These are phyloP conservation scores for Laothoe populi DNA, from an alignment of 2,888 invertebrate species.

Conservation along the genomic window DNA sequence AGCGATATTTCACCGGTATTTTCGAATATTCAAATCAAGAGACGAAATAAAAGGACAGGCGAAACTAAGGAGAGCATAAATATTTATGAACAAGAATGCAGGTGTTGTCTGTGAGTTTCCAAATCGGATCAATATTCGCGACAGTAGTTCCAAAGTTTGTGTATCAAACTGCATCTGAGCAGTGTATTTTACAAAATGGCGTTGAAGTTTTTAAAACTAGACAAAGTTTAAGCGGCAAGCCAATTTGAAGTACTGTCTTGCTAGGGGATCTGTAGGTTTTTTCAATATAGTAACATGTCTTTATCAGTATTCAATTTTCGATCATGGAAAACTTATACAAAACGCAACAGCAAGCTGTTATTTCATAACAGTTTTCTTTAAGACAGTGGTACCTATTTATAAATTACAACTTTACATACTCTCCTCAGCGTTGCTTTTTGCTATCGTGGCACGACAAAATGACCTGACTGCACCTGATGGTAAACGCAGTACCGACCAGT, in stretches of 20 bases:
- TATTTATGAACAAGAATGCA: conserved; percentile 31
- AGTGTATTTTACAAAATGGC: background rate
- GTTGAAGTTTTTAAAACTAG: conserved; percentile 4
- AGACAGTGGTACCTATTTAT: too few species aligned
- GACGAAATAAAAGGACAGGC: conserved; percentile 25
- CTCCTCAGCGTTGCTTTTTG: too few species aligned
- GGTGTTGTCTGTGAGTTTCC: conserved; percentile 24
- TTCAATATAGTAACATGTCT: background rate
- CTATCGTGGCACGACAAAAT: too few species aligned
- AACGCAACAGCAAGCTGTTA: too few species aligned
- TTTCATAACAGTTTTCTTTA: too few species aligned
- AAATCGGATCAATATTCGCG: conserved; percentile 26
- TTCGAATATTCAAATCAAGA: conserved; percentile 29
- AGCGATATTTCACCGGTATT: conserved; percentile 12
- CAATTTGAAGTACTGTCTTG: background rate
- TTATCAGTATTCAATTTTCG: too few species aligned
- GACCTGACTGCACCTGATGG: too few species aligned
- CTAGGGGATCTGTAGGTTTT: background rate
- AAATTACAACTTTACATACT: too few species aligned
- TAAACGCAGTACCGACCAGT: too few species aligned
- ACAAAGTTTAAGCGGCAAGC: background rate
- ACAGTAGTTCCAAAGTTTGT: conserved; percentile 11
- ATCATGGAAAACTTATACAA: too few species aligned
- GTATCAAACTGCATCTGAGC: conserved; percentile 16
- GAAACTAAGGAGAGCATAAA: conserved; percentile 27